Evolutionary conservation across 2,797 vertebrate species (phyloP).

Genomic region (Sparidentex hasta): DNA sequence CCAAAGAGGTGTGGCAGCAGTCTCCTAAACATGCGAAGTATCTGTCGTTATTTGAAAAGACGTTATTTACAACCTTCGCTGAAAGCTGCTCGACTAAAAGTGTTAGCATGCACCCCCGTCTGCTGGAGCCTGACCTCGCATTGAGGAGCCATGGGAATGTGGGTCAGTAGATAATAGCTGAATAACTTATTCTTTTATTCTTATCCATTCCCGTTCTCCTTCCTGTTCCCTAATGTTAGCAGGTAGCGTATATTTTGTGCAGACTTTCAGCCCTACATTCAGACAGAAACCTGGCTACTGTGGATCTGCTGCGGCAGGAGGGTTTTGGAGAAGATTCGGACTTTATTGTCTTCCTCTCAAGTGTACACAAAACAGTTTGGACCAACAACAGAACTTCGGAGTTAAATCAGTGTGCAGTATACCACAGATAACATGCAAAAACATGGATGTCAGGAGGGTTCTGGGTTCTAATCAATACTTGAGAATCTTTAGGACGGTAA

Average conservation of each 20-base stretch:
- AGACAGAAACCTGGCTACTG: not conserved
- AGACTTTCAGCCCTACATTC: not conserved
- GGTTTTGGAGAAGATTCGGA: not conserved
- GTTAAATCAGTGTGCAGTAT: not conserved
- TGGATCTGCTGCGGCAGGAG: not conserved
- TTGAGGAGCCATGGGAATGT: too few relatives aligned
- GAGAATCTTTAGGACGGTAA: constrained; percentile 13
- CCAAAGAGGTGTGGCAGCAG: too few relatives aligned
- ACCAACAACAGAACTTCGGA: not conserved
- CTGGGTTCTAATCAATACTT: not conserved
- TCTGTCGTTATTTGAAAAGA: too few relatives aligned
- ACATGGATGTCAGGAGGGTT: not conserved
- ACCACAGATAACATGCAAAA: not conserved
- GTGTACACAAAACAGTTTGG: not conserved
- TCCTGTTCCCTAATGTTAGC: too few relatives aligned
- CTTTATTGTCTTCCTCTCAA: not conserved
- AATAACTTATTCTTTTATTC: too few relatives aligned
- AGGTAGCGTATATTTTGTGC: not conserved
- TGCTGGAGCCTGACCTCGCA: too few relatives aligned
- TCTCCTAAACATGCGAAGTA: too few relatives aligned
- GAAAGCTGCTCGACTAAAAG: too few relatives aligned
- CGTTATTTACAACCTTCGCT: too few relatives aligned
- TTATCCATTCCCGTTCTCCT: too few relatives aligned
- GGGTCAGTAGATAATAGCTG: too few relatives aligned
- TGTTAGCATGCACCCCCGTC: too few relatives aligned